A percentile compares a stretch with the other conserved stretches of the same genome.
phyloP scores from a whole-genome alignment of 2,113 vertebrate genomes.

The Cyphomyrus plagiostoma region DNA sequence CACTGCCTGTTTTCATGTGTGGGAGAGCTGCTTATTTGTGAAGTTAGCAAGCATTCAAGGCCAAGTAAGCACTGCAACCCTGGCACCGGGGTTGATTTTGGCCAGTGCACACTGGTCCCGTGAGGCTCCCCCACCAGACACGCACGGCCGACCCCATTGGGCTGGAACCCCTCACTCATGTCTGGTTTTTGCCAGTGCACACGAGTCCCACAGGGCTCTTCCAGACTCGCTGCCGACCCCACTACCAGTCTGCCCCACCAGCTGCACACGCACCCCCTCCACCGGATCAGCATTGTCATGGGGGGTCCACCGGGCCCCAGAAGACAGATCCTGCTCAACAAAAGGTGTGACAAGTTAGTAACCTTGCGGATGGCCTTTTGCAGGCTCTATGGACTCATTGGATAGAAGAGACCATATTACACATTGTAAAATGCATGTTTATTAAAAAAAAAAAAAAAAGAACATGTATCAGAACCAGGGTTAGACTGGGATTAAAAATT shows the following conservation, averaged over 20 bases:
- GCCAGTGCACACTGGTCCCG: neutral
- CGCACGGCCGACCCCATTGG: neutral
- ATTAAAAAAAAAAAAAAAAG: neutral
- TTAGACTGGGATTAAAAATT: neutral
- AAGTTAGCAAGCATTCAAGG: neutral
- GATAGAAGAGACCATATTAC: neutral
- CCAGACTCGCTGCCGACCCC: neutral
- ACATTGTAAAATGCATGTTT: neutral
- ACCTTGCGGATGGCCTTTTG: neutral
- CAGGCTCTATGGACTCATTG: neutral
- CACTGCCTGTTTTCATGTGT: neutral
- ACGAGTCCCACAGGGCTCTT: neutral
- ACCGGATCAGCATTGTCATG: neutral
- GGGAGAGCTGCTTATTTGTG: neutral
- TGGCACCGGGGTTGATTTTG: neutral
- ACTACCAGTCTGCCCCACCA: neutral
- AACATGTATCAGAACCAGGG: neutral
- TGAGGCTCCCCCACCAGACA: neutral
- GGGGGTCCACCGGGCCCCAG: neutral
- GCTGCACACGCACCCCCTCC: neutral
- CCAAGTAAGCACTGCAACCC: neutral
- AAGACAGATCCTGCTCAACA: neutral
- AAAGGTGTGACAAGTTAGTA: neutral
- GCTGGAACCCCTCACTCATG: neutral
- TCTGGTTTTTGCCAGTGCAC: neutral